Base-by-base conservation (phyloP, 2,113 vertebrate species). In the Deroptyus accipitrinus region DNA sequence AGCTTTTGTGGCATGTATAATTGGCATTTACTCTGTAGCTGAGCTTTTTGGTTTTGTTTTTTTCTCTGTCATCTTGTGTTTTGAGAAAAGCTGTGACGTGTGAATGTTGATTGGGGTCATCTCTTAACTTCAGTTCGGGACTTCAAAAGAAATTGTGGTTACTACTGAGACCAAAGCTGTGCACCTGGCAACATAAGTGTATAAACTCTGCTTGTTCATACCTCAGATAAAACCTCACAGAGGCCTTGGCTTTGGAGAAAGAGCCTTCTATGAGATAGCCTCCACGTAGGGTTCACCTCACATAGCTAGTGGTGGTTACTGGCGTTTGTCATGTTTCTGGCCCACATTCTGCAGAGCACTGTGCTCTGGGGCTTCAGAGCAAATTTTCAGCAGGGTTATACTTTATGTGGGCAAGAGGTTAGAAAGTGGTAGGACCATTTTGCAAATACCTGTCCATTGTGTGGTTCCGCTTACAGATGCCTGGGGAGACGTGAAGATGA, bases 131-230 rank as follows among this genome's bases (percentile, higher is more conserved):
- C 9, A 27, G 17, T 66, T 90, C 57, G 69, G 79, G 85, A 73
- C 62, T 94, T 94, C n/a, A 92, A 23, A 87, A 88, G 69, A 80
- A 87, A 39, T 35, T 61, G 62, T 85, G 70, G 49, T 91, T 88
- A 79, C 63, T 91, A 25, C 67, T 67, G 74, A 89, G 67, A 91
- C 37, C 62, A 86, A 49, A 90, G 72, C 66, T 84, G 48, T 82
- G 84, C 77, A 89, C 24, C 61, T 88, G 41, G 78, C 44, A 69
- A 37, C 37, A 6, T 37, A 79, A 82, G 17, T 23, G 4, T 44
- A 19, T 73, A 62, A 92, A 69, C 22, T 79, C 5, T 28, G 27
- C 0, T 0, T 86, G 39, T 92, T 70, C 12, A 1, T 82, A 44
- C 78, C 48, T 86, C 62, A 39, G 48, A 62, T 52, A 59, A 39